Evolutionary conservation across 2,113 vertebrate genomes (phyloP).

Genomic region (Corythoichthys intestinalis): DNA sequence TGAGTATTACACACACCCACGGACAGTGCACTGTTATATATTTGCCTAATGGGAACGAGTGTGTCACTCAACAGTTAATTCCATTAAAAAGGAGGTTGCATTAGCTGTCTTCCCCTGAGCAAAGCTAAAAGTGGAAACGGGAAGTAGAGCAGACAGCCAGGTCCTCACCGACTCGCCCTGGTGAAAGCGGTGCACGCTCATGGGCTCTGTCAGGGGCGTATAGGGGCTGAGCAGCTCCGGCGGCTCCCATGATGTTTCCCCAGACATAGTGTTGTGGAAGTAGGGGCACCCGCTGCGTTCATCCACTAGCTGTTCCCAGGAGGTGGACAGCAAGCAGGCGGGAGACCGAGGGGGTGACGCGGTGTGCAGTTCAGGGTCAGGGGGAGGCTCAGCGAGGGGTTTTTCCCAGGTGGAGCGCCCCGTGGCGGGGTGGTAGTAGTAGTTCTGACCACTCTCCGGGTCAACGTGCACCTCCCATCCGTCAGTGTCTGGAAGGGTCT

Average conservation of each 20-base stretch:
- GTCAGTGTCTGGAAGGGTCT: conserved; percentile 25
- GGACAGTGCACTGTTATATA: background rate
- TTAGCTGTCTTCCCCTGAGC: conserved; percentile 54
- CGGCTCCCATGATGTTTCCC: conserved; percentile 89
- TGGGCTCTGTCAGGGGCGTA: conserved; percentile 52
- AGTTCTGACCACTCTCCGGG: conserved; percentile 78
- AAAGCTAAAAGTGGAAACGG: conserved; percentile 59
- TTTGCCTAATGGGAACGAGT: conserved; percentile 26
- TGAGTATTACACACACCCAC: too few species aligned
- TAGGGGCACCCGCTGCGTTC: conserved; percentile 79
- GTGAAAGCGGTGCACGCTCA: conserved; percentile 48
- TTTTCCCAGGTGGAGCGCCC: conserved; percentile 89
- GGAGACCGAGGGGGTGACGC: conserved; percentile 40
- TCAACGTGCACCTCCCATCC: conserved; percentile 90
- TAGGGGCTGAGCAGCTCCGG: conserved; percentile 60
- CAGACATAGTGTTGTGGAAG: conserved; percentile 85
- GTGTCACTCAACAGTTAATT: conserved; percentile 48
- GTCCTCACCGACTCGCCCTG: conserved; percentile 65
- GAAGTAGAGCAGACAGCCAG: conserved; percentile 60
- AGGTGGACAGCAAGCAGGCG: conserved; percentile 20
- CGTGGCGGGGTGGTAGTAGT: conserved; percentile 83
- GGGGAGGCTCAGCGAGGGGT: conserved; percentile 70
- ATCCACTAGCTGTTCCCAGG: conserved; percentile 84
- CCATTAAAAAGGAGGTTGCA: conserved; percentile 55
- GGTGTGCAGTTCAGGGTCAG: conserved; percentile 44